These are phyloP conservation scores for Psephotus haematonotus DNA, from an alignment of 2,113 vertebrate species.

Conservation along the genomic window DNA sequence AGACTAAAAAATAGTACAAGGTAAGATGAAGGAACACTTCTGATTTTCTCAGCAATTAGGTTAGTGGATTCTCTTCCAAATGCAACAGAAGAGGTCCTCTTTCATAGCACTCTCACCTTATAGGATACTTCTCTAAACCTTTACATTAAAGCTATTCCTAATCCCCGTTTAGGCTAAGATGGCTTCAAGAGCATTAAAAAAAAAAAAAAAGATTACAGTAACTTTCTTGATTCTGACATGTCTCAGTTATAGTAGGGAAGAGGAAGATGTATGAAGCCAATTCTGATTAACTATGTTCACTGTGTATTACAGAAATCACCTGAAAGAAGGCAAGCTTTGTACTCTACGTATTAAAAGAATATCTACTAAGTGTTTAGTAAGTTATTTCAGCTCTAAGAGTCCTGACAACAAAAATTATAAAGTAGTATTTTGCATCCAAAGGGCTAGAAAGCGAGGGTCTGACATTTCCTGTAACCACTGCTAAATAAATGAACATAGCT, in stretches of 20 bases:
- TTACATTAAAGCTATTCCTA: not conserved
- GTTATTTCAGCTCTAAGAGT: not conserved
- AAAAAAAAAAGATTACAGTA: not conserved
- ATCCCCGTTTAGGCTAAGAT: not conserved
- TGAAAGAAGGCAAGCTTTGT: not conserved
- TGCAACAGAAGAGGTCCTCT: not conserved
- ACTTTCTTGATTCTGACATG: not conserved
- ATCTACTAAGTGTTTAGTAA: not conserved
- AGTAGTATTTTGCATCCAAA: not conserved
- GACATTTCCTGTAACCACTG: not conserved
- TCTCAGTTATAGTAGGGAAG: not conserved
- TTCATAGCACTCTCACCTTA: not conserved
- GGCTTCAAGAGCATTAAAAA: not conserved
- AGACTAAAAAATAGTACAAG: not conserved
- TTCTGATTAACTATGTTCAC: not conserved
- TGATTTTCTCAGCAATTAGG: not conserved
- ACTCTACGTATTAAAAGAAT: not conserved
- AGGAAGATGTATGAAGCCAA: not conserved
- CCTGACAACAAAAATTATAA: not conserved
- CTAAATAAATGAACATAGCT: not conserved
- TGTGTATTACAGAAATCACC: accelerated
- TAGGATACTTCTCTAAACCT: not conserved
- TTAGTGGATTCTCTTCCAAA: not conserved
- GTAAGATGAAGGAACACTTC: not conserved
- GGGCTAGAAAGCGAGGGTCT: not conserved